Evolutionary conservation across 2,113 vertebrate genomes (phyloP), one percentile per base, ranked within the genome.

Genomic region (Limnothrissa miodon): DNA sequence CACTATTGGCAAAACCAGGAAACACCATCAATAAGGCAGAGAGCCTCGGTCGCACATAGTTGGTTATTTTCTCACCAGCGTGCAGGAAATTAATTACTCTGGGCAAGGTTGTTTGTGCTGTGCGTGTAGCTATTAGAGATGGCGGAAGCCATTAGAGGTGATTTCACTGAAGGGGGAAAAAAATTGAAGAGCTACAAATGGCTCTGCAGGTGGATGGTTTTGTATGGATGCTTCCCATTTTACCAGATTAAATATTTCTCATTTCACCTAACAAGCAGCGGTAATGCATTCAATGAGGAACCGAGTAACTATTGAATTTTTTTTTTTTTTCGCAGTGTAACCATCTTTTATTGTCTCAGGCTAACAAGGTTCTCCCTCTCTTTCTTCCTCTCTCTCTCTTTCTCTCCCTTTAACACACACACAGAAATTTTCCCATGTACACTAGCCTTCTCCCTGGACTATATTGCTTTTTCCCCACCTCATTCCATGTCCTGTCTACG

Each of bases 401-500:
- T 74, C 33, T 33, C 66, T 36, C 33, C 15, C 66, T 33, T 6
- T 42, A 2, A 42, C 42, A 42, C 6, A 42, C 42, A 42, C 42
- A 42, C 42, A 42, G 29, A 39, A 74, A 74, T 9, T 33, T 70
- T 70, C 62, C 9, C 62, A 70, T 36, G 33, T 29, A 36, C n/a
- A 33, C 56, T 15, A 36, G 29, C 39, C 62, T 36, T 74, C 42
- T 84, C 53, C 2, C 46, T 78, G 33, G 17, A 78, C 51, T 84
- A 80, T 70, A 29, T 74, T 74, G 33, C 3, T 4, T 39, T 62
- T n/a, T 39, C 9, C 19, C 44, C 70, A 23, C 70, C 59, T 36
- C 25, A 13, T 78, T 21, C 51, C 46, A 42, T 87, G 89, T 88
- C 89, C 45, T 86, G n/a, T 79, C 17, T 66, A 90, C 91, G 90